A percentile compares a stretch with the other conserved stretches of the same genome.
These are phyloP conservation scores for Petrolisthes manimaculis DNA, from an alignment of 2,888 invertebrate genomes.

Conservation along the genomic window DNA sequence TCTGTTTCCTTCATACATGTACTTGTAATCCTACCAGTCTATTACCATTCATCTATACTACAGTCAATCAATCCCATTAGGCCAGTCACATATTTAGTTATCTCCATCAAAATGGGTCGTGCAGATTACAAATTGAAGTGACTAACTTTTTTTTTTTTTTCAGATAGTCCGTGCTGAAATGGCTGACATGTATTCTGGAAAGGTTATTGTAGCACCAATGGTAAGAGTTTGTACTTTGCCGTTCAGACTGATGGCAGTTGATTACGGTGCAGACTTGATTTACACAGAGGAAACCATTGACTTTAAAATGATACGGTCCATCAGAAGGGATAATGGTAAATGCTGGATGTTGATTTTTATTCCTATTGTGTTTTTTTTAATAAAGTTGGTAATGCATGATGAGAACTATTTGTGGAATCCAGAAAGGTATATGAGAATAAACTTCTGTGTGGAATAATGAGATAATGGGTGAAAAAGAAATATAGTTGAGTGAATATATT, in stretches of 20 bases:
- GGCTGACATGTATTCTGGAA: slow-evolving; percentile 32
- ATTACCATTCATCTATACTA: slow-evolving; percentile 25
- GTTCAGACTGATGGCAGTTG: slow-evolving; percentile 60
- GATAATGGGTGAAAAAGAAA: no score
- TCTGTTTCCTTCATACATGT: slow-evolving; percentile 26
- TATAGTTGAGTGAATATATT: no score
- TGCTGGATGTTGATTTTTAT: background rate
- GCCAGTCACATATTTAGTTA: background rate
- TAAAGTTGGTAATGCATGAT: no score
- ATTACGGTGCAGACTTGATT: slow-evolving; percentile 63
- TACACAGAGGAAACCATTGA: slow-evolving; percentile 65
- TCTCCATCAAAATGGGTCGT: background rate
- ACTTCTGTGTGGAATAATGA: no score
- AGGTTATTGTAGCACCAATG: slow-evolving; percentile 65
- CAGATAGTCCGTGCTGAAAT: background rate
- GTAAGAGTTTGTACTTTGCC: slow-evolving; percentile 65
- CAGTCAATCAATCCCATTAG: background rate
- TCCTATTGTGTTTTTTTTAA: no score
- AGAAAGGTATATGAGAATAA: no score
- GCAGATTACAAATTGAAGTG: background rate
- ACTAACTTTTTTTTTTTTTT: background rate
- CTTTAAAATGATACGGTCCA: slow-evolving; percentile 61
- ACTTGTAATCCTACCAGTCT: slow-evolving; percentile 25
- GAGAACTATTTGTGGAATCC: no score
- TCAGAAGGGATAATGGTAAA: slow-evolving; percentile 60